These are phyloP conservation scores for Microplitis mediator DNA, from an alignment of 1,140 invertebrate genomes.

Conservation along the genomic window DNA sequence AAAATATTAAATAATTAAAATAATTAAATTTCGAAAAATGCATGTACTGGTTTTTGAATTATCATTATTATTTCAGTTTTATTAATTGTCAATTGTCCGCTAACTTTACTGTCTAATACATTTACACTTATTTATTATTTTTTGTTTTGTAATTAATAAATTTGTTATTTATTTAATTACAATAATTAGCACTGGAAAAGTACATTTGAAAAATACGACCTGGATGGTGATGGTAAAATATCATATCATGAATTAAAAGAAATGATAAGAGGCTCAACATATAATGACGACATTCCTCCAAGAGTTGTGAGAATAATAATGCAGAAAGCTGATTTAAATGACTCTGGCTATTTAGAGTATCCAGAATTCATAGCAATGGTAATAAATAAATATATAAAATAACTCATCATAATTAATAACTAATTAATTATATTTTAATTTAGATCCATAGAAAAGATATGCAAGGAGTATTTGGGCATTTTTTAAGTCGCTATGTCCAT, in stretches of 20 bases:
- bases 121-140: too few relatives aligned
- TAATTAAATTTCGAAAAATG: too few relatives aligned
- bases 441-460: conserved; percentile 66
- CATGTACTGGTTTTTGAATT: too few relatives aligned
- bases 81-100: too few relatives aligned
- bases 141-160: too few relatives aligned
- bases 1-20: too few relatives aligned
- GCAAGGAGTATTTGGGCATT: conserved; percentile 66
- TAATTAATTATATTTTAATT: not conserved
- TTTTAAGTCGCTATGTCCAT: conserved; percentile 64
- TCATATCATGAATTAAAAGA: conserved; percentile 72
- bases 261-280: conserved; percentile 68
- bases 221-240: conserved; percentile 75
- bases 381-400: conserved; percentile 37
- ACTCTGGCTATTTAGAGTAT: conserved; percentile 76
- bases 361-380: conserved; percentile 83
- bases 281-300: conserved; percentile 74
- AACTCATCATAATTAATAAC: not conserved
- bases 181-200: conserved; percentile 54
- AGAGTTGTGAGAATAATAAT: conserved; percentile 75
- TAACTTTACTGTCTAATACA: too few relatives aligned
- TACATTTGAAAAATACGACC: conserved; percentile 73
- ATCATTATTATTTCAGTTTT: too few relatives aligned
- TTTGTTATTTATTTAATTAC: too few relatives aligned
- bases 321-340: conserved; percentile 72